These are phyloP conservation scores for Alces alces DNA, from an alignment of 2,113 vertebrate genomes.

Conservation along the genomic window DNA sequence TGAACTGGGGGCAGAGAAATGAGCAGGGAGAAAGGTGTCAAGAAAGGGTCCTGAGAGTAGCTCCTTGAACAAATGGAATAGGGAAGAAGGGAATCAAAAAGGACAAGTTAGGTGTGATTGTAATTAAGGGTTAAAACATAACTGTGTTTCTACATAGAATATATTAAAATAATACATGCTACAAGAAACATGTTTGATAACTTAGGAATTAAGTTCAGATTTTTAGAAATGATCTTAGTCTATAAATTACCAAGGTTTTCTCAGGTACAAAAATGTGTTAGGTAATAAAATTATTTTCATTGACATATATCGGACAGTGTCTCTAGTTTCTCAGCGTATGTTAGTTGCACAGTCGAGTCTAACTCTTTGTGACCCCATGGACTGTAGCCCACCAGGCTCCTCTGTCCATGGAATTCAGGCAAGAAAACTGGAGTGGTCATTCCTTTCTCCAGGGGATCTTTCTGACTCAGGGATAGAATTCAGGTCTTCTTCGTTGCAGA, in stretches of 20 bases:
- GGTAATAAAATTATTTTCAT: background rate
- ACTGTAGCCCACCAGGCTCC: background rate
- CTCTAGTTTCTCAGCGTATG: background rate
- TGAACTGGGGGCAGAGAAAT: background rate
- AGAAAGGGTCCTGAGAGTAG: background rate
- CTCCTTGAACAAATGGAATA: background rate
- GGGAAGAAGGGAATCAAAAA: background rate
- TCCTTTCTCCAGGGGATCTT: background rate
- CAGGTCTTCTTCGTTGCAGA: background rate
- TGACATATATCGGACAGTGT: background rate
- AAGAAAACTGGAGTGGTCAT: background rate
- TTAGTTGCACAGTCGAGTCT: background rate
- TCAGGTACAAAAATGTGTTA: background rate
- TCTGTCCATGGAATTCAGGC: background rate
- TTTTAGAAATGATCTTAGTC: background rate
- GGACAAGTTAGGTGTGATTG: background rate
- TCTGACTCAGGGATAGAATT: background rate
- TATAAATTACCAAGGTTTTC: background rate
- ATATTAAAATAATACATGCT: background rate
- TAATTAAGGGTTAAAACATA: background rate
- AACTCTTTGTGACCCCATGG: background rate
- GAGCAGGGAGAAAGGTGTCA: background rate
- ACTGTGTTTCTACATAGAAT: background rate
- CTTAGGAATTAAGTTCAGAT: background rate
- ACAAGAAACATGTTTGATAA: background rate